Evolutionary conservation across 1,140 invertebrate species (phyloP).

Genomic region (Xylocopa sonorina): DNA sequence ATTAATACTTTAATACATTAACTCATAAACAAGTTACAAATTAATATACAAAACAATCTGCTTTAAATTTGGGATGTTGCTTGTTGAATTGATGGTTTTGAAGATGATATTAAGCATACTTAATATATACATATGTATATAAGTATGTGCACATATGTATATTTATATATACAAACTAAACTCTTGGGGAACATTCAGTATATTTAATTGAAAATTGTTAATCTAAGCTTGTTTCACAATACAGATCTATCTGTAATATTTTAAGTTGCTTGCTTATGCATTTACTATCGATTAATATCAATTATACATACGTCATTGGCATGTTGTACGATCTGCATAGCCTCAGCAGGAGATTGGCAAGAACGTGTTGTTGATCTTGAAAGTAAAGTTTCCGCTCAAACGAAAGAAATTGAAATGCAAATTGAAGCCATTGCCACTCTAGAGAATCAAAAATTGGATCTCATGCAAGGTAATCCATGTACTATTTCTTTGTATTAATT

Average conservation of each 20-base stretch:
- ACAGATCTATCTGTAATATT: slow-evolving; percentile 9
- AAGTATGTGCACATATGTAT: too few species aligned
- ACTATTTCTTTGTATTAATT: slow-evolving; percentile 20
- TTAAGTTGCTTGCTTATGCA: slow-evolving; percentile 49
- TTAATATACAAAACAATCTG: slow-evolving; percentile 2
- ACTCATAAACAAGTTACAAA: slow-evolving; percentile 6
- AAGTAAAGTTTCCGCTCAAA: slow-evolving; percentile 76
- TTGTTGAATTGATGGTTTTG: slow-evolving; percentile 16
- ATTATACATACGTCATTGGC: slow-evolving; percentile 59
- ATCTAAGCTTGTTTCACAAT: not conserved
- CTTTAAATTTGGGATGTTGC: slow-evolving; percentile 17
- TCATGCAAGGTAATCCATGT: slow-evolving; percentile 83
- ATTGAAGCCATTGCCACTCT: slow-evolving; percentile 84
- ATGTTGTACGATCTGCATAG: slow-evolving; percentile 76
- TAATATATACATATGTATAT: too few species aligned
- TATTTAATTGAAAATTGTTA: not conserved
- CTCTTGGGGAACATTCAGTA: not conserved
- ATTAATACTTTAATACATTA: slow-evolving; percentile 22
- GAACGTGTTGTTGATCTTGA: slow-evolving; percentile 74
- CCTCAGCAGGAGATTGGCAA: slow-evolving; percentile 76
- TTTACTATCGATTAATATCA: slow-evolving; percentile 51
- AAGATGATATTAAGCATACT: not conserved
- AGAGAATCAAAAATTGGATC: slow-evolving; percentile 86
- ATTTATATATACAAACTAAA: slow-evolving; percentile 13
- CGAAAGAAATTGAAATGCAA: slow-evolving; percentile 80